Conservation (phyloP, 2,797 vertebrate genomes). For the Argyrosomus regius region DNA sequence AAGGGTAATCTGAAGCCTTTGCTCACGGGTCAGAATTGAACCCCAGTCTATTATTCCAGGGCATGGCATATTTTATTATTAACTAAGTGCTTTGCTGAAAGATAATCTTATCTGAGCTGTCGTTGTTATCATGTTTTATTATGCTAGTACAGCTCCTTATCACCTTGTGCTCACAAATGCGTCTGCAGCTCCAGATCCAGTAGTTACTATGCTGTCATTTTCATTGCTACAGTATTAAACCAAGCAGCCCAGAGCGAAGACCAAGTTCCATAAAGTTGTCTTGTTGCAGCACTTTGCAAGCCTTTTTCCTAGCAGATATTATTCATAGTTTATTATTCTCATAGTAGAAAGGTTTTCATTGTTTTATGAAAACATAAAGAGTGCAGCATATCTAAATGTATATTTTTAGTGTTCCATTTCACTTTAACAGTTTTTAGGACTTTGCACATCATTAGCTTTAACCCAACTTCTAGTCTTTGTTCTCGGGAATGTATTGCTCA, state of each 20-base stretch:
- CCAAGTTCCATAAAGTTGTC: neutral
- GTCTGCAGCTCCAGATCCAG: conserved; percentile 13
- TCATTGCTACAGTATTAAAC: neutral
- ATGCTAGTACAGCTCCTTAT: conserved; percentile 42
- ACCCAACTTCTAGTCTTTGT: neutral
- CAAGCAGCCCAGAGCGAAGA: neutral
- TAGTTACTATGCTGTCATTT: neutral
- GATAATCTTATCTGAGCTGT: conserved; percentile 46
- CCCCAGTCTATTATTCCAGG: neutral
- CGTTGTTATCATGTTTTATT: conserved; percentile 36
- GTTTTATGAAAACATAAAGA: neutral
- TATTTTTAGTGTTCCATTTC: neutral
- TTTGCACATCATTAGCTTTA: neutral
- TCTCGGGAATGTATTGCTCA: neutral
- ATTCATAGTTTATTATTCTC: neutral
- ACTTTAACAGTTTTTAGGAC: neutral
- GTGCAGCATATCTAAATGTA: neutral
- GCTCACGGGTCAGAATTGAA: conserved; percentile 16
- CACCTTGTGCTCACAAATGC: conserved; percentile 12
- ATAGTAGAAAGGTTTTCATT: neutral
- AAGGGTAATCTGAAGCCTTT: conserved; percentile 22
- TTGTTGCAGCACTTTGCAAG: neutral
- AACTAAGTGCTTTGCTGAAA: conserved; percentile 26
- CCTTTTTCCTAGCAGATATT: neutral
- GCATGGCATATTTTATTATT: conserved; percentile 23